Base-by-base conservation (phyloP, 2,797 vertebrate species). In the Poeciliopsis turneri region DNA sequence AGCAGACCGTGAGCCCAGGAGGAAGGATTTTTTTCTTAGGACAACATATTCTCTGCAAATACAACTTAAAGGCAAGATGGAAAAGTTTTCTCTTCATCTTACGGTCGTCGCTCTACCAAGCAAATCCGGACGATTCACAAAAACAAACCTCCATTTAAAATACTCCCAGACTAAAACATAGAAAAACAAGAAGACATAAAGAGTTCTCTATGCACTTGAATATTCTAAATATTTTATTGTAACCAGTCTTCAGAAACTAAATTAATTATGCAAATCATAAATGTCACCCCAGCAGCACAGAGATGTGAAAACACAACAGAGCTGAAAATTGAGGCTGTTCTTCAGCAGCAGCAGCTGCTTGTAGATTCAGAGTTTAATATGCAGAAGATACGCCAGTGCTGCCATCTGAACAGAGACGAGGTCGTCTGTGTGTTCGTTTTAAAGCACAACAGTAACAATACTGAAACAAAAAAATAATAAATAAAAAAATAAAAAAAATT, bases 211-310 rank as follows among this genome's bases (percentile, higher is more conserved):
- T 51, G 43, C 25, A 64, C 33, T 74, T 9, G n/a, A 47, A 33
- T 5, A 25, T 43, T 11, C 28, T 73, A 59, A 78, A 78, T 73
- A 73, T 73, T 79, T 79, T 39, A 79, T 41, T 41, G 3, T 5
- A 30, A 45, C 45, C 5, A 0, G 55, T 30, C 55, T 49, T 5
- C 45, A 59, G 23, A 64, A 66, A 25, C 55, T 73, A 66, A 66
- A 78, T 78, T 30, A 78, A 74, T 66, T 15, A 66, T 78, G 57
- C 0, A 72, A 78, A 72, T 59, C 57, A 72, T 59, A 59, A 78
- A 78, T 59, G 23, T 59, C 18, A 46, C 25, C 45, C 23, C 25
- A 51, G 45, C 45, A 51, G 45, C 49, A 5, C 28, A 72, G 12
- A 49, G 77, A 78, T 51, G 30, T n/a, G 25, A 57, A 33, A 36